These are phyloP conservation scores for Malurus splendens DNA, from an alignment of 2,797 vertebrate species.

Conservation along the genomic window DNA sequence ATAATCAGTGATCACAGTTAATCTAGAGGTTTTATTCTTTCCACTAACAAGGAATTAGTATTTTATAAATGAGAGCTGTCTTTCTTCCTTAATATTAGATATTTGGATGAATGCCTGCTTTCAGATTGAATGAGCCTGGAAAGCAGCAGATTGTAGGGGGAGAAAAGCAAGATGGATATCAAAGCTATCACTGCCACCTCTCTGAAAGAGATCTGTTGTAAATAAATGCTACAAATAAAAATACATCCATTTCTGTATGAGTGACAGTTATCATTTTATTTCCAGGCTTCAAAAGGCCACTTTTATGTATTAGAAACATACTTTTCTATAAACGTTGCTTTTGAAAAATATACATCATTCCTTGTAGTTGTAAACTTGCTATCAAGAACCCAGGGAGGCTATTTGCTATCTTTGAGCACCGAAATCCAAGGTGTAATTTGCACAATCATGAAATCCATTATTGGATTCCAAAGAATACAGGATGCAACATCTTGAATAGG, in stretches of 20 bases:
- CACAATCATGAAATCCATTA: neutral
- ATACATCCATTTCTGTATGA: neutral
- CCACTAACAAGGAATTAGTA: neutral
- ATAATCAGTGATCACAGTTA: neutral
- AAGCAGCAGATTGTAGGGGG: neutral
- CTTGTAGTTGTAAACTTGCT: neutral
- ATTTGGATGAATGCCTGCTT: neutral
- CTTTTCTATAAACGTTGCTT: neutral
- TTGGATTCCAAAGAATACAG: neutral
- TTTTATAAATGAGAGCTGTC: neutral
- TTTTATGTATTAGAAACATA: neutral
- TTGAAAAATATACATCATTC: neutral
- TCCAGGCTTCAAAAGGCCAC: constrained; percentile 19
- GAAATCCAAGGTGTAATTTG: neutral
- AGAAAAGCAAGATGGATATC: neutral
- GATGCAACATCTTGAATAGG: neutral
- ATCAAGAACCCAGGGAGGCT: neutral
- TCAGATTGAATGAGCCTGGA: neutral
- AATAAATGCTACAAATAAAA: neutral
- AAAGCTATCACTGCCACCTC: neutral
- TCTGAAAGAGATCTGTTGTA: neutral
- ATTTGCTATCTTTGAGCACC: neutral
- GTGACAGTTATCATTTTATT: neutral
- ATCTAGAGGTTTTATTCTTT: neutral
- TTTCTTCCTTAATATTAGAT: neutral